Percentiles rank a stretch among this genome's conserved stretches.
Evolutionary conservation across 2,888 invertebrate genomes (phyloP).

Genomic region (Agrilus mali): DNA sequence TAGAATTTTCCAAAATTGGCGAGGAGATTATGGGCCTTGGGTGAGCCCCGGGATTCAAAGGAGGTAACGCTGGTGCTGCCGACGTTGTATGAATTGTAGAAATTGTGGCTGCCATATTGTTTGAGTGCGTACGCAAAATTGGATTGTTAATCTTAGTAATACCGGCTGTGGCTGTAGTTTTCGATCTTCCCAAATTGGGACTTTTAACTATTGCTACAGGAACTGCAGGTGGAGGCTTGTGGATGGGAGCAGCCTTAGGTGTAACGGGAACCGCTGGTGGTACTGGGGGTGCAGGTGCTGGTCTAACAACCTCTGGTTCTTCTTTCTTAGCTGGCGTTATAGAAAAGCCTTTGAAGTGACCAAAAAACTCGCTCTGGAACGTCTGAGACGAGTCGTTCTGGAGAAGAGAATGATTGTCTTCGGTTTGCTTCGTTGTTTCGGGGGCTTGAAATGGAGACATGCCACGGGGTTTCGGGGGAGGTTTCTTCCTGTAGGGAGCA

Average conservation of each 20-base stretch:
- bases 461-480: constrained; percentile 24
- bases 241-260: constrained; percentile 13
- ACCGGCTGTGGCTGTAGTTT: not conserved
- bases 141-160: constrained; percentile 19
- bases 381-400: constrained; percentile 25
- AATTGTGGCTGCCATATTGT: constrained; percentile 29
- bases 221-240: not conserved
- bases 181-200: not conserved
- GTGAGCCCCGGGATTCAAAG: constrained; percentile 47
- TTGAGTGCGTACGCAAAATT: constrained; percentile 29
- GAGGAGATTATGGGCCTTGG: constrained; percentile 68
- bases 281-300: constrained; percentile 52
- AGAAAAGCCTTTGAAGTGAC: constrained; percentile 78
- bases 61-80: constrained; percentile 44
- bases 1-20: constrained; percentile 70
- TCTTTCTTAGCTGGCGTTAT: constrained; percentile 44
- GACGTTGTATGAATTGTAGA: constrained; percentile 34
- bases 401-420: constrained; percentile 57
- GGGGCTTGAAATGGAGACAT: constrained; percentile 28
- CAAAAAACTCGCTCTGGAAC: constrained; percentile 53
- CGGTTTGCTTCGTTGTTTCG: constrained; percentile 41
- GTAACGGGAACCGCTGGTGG: constrained; percentile 39
- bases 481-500: constrained; percentile 26
- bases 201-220: constrained; percentile 1
- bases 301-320: constrained; percentile 21